phyloP scores from a whole-genome alignment of 2,888 invertebrate genomes.

The Salticus scenicus region DNA sequence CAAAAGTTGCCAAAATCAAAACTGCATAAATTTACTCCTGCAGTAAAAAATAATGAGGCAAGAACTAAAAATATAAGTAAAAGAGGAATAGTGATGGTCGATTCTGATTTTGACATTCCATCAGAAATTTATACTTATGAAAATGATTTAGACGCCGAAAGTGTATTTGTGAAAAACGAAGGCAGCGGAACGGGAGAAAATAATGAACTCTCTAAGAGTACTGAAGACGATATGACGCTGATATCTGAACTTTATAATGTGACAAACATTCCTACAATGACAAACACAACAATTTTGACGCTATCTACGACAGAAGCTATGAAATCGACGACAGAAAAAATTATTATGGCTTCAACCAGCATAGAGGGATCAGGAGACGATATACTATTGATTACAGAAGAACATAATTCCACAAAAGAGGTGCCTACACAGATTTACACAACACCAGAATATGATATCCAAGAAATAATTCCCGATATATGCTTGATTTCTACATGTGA shows the following conservation, averaged over 20 bases:
- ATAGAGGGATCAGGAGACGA: conserved; percentile 38
- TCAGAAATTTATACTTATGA: background rate
- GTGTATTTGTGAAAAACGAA: background rate
- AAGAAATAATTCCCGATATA: background rate
- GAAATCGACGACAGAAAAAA: background rate
- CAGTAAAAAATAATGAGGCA: background rate
- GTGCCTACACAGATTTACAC: background rate
- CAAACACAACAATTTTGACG: background rate
- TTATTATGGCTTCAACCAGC: background rate
- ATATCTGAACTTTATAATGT: background rate
- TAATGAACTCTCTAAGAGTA: background rate
- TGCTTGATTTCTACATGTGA: background rate
- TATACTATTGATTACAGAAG: background rate
- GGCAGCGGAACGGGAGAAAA: conserved; percentile 9
- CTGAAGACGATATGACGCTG: background rate
- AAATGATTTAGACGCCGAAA: background rate
- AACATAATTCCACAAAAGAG: background rate
- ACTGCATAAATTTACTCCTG: background rate
- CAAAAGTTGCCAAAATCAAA: too few species aligned
- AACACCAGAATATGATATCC: background rate
- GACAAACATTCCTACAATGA: background rate
- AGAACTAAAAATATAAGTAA: background rate
- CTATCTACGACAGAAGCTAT: background rate
- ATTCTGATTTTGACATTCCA: conserved; percentile 47
- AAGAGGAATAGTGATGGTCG: conserved; percentile 52